Percentiles rank a stretch among this genome's conserved stretches.
Evolutionary conservation across 2,888 invertebrate genomes (phyloP).

Genomic region (Dorcus parallelipipedus): DNA sequence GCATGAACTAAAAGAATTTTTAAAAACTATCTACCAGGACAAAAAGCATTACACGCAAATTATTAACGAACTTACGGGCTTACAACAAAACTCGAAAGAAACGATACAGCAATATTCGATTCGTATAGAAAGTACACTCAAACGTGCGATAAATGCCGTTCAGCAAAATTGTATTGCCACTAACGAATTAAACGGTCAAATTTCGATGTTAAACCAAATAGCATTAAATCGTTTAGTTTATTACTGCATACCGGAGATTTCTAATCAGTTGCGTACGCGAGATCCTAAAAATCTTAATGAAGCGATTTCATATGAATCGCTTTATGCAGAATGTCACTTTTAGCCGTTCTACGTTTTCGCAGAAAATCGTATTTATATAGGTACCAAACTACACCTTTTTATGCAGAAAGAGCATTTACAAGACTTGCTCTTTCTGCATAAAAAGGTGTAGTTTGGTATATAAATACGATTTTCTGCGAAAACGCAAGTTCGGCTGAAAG

Average conservation of each 20-base stretch:
- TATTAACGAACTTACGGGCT: conserved; percentile 7
- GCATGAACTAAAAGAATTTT: conserved; percentile 5
- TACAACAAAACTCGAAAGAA: conserved; percentile 5
- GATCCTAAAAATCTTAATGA: conserved; percentile 10
- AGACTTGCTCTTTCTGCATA: no score
- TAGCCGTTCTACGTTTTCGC: no score
- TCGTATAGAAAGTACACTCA: conserved; percentile 6
- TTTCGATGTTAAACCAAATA: not conserved
- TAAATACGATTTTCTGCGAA: no score
- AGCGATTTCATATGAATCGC: conserved; percentile 7
- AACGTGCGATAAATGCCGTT: conserved; percentile 8
- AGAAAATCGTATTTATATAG: no score
- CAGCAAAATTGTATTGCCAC: conserved; percentile 5
- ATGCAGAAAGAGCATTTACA: no score
- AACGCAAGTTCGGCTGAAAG: no score
- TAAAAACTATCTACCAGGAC: conserved; percentile 8
- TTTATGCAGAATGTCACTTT: no score
- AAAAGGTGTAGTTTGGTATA: no score
- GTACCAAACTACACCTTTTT: no score
- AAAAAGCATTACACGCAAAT: conserved; percentile 6
- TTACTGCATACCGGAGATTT: conserved; percentile 1
- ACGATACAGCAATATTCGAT: conserved; percentile 8
- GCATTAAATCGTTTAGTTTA: conserved; percentile 1
- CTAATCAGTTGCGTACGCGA: not conserved
- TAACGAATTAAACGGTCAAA: conserved; percentile 2